A percentile compares a stretch with the other conserved stretches of the same genome.
phyloP scores from a whole-genome alignment of 1,140 invertebrate genomes.

The Plectrocnemia conspersa region DNA sequence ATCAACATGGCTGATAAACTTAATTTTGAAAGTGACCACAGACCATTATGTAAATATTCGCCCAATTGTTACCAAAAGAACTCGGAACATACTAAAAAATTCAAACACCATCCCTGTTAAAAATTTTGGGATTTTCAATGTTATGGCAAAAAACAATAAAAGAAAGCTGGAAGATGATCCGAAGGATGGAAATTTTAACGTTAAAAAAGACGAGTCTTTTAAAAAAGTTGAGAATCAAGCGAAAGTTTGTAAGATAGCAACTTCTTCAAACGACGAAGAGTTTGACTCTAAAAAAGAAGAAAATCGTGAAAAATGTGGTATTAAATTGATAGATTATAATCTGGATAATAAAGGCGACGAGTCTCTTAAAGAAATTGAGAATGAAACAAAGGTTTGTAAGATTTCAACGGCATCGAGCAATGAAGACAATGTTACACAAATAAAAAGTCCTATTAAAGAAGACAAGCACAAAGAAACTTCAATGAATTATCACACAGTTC shows the following conservation, averaged over 20 bases:
- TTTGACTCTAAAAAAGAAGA: too few relatives aligned
- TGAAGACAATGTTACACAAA: too few relatives aligned
- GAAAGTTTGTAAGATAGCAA: too few relatives aligned
- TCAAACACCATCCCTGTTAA: slow-evolving; percentile 66
- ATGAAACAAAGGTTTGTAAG: too few relatives aligned
- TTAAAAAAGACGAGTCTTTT: background rate
- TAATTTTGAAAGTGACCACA: slow-evolving; percentile 41
- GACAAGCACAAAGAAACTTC: background rate
- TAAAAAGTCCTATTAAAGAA: background rate
- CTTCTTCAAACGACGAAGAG: too few relatives aligned
- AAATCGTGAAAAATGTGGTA: too few relatives aligned
- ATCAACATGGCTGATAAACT: background rate
- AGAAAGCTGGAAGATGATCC: slow-evolving; percentile 9
- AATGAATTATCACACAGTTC: slow-evolving; percentile 17
- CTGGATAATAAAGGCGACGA: background rate
- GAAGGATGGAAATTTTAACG: background rate
- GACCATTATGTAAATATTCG: slow-evolving; percentile 69
- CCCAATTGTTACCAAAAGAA: slow-evolving; percentile 82
- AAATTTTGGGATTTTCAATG: slow-evolving; percentile 32
- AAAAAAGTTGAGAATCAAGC: too few relatives aligned
- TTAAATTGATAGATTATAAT: too few relatives aligned
- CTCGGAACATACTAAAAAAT: slow-evolving; percentile 67
- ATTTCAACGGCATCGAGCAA: too few relatives aligned
- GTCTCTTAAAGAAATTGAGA: slow-evolving; percentile 15
- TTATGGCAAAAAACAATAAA: slow-evolving; percentile 35